Percentiles rank a stretch among this genome's conserved stretches.
These are phyloP conservation scores for Temnothorax unifasciatus DNA, from an alignment of 2,888 invertebrate species.

Conservation along the genomic window DNA sequence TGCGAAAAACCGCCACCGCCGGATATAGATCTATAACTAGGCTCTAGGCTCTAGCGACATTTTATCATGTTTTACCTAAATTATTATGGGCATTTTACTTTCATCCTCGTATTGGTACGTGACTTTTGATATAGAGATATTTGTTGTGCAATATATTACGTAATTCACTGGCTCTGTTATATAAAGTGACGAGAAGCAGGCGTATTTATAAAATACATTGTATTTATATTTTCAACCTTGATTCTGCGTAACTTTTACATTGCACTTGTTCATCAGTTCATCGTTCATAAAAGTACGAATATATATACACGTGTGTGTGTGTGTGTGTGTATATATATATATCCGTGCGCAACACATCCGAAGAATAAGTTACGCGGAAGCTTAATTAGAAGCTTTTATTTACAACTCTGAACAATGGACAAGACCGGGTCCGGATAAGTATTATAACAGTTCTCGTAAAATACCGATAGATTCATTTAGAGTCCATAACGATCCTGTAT, in stretches of 20 bases:
- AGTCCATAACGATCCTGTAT: constrained; percentile 90
- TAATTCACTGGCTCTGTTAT: constrained; percentile 21
- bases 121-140: constrained; percentile 48
- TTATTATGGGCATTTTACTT: constrained; percentile 46
- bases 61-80: constrained; percentile 39
- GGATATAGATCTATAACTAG: constrained; percentile 65
- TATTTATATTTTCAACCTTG: constrained; percentile 44
- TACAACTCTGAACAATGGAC: constrained; percentile 82
- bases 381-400: constrained; percentile 81
- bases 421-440: constrained; percentile 74
- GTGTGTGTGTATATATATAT: neutral
- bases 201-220: constrained; percentile 47
- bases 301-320: neutral
- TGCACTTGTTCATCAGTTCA: constrained; percentile 38
- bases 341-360: constrained; percentile 5
- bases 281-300: constrained; percentile 3
- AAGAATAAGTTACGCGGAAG: constrained; percentile 63
- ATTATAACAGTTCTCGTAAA: constrained; percentile 77
- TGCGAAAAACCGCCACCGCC: constrained; percentile 68
- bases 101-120: neutral
- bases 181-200: constrained; percentile 24
- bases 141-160: constrained; percentile 27
- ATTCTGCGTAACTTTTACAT: constrained; percentile 22
- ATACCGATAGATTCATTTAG: constrained; percentile 75
- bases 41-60: constrained; percentile 47